Percentiles rank a stretch among this genome's conserved stretches.
phyloP scores from a whole-genome alignment of 2,113 vertebrate genomes.

The Tychaedon coryphoeus region DNA sequence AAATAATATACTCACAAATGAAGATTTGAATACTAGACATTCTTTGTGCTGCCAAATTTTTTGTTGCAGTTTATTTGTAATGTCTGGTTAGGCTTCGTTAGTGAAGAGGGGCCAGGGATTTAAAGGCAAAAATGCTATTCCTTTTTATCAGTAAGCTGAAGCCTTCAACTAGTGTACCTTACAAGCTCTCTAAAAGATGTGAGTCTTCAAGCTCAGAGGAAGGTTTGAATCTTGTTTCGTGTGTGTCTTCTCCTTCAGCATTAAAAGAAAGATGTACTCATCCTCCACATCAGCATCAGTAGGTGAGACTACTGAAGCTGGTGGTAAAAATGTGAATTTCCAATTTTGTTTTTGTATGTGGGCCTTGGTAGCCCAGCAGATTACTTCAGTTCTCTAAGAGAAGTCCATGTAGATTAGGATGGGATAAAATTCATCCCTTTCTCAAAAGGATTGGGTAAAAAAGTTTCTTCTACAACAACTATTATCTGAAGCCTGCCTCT shows the following conservation, averaged over 20 bases:
- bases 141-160: slow-evolving; percentile 64
- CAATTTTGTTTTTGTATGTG: slow-evolving; percentile 55
- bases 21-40: slow-evolving; percentile 76
- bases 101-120: slow-evolving; percentile 68
- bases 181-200: slow-evolving; percentile 35
- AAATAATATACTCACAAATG: slow-evolving; percentile 64
- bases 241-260: slow-evolving; percentile 61
- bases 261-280: slow-evolving; percentile 53
- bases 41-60: slow-evolving; percentile 69
- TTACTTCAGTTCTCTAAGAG: slow-evolving; percentile 55
- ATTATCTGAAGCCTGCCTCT: slow-evolving; percentile 76
- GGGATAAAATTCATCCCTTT: slow-evolving; percentile 40
- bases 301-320: slow-evolving; percentile 75
- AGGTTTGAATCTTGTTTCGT: slow-evolving; percentile 51
- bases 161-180: slow-evolving; percentile 62
- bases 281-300: slow-evolving; percentile 73
- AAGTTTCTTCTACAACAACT: slow-evolving; percentile 72
- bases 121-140: slow-evolving; percentile 57
- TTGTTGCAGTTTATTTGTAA: slow-evolving; percentile 70
- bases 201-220: slow-evolving; percentile 58
- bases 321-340: slow-evolving; percentile 78
- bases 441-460: slow-evolving; percentile 58
- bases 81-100: slow-evolving; percentile 72
- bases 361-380: slow-evolving; percentile 35
- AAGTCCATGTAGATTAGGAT: slow-evolving; percentile 52